These are phyloP conservation scores for Helarctos malayanus DNA, from an alignment of 2,797 vertebrate species.

Conservation along the genomic window DNA sequence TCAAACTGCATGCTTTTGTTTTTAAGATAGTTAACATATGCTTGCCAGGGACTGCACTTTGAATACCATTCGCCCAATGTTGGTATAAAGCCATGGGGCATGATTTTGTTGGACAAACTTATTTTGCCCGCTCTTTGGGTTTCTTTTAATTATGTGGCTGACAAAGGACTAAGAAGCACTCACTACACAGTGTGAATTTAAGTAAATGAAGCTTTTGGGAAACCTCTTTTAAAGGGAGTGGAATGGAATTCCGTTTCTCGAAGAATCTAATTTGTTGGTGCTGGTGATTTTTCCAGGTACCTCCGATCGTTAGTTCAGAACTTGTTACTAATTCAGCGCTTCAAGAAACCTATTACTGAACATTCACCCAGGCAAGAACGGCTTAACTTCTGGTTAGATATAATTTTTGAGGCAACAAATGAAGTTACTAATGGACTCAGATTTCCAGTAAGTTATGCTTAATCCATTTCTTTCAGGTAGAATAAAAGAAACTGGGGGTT, in stretches of 20 bases:
- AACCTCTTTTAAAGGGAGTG: constrained; percentile 54
- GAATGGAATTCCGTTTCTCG: constrained; percentile 63
- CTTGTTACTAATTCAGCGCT: constrained; percentile 95
- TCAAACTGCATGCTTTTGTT: constrained; percentile 40
- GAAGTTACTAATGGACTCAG: constrained; percentile 94
- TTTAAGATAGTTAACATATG: constrained; percentile 18
- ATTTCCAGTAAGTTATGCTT: constrained; percentile 93
- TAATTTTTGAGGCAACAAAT: constrained; percentile 97
- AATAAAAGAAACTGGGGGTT: constrained; percentile 12
- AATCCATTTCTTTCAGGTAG: constrained; percentile 64
- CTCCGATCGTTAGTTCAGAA: constrained; percentile 97
- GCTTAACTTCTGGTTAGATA: constrained; percentile 98
- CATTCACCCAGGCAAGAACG: constrained; percentile 94
- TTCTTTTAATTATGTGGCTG: constrained; percentile 62
- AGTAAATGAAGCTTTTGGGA: constrained; percentile 35
- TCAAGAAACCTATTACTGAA: constrained; percentile 94
- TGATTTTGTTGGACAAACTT: constrained; percentile 32
- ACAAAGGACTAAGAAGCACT: constrained; percentile 48
- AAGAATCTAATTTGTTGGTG: constrained; percentile 61
- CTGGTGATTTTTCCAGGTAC: constrained; percentile 92
- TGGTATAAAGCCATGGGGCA: background rate
- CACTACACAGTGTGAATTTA: constrained; percentile 4
- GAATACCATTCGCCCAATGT: background rate
- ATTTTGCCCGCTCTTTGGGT: constrained; percentile 52
- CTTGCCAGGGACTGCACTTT: background rate